phyloP scores from a whole-genome alignment of 2,888 invertebrate species.

The Anoplius nigerrimus region DNA sequence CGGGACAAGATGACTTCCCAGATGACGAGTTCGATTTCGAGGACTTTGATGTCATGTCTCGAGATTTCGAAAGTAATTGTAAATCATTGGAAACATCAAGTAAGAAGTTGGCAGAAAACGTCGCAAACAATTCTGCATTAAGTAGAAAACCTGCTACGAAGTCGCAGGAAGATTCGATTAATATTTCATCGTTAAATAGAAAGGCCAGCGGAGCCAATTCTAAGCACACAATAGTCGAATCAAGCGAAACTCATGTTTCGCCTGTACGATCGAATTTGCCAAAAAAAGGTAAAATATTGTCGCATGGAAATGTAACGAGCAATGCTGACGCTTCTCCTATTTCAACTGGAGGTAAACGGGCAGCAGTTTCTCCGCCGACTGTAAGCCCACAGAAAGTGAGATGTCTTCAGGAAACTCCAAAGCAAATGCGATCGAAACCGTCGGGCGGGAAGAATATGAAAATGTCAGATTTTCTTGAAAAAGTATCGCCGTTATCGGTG shows the following conservation, averaged over 20 bases:
- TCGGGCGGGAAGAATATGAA: conserved; percentile 29
- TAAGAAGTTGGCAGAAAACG: no score
- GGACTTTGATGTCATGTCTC: conserved; percentile 16
- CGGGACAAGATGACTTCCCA: conserved; percentile 10
- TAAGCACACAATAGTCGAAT: no score
- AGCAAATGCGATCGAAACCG: background rate
- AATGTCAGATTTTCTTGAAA: conserved; percentile 53
- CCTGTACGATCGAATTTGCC: no score
- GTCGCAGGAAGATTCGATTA: no score
- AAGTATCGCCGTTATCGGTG: conserved; percentile 18
- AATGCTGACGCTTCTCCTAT: background rate
- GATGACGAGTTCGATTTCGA: conserved; percentile 37
- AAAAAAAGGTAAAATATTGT: no score
- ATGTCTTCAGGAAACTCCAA: conserved; percentile 11
- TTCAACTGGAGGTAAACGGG: conserved; percentile 31
- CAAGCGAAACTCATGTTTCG: no score
- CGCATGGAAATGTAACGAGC: no score
- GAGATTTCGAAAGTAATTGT: background rate
- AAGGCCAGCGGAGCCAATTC: no score
- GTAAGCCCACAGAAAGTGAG: conserved; percentile 31
- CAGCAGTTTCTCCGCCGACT: conserved; percentile 41
- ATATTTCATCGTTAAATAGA: no score
- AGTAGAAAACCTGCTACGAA: no score
- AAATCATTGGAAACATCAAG: background rate
- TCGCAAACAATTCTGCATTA: no score